Percentiles rank a stretch among this genome's conserved stretches.
Evolutionary conservation across 2,888 invertebrate species (phyloP).

Genomic region (Drosophila peninsularis): DNA sequence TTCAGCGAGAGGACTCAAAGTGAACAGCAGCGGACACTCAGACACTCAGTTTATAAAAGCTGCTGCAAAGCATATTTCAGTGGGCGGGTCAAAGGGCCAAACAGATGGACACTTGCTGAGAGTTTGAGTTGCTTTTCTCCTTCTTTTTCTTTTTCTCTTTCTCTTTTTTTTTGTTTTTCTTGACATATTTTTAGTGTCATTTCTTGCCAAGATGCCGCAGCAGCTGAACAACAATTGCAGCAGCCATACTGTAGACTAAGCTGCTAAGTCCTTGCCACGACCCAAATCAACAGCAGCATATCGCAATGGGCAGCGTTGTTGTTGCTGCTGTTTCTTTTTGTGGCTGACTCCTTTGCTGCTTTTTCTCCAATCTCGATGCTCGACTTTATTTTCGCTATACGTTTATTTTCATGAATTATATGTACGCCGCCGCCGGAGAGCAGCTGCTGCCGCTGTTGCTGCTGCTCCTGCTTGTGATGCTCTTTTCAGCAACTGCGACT

Average conservation of each 20-base stretch:
- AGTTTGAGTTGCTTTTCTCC: conserved; percentile 1
- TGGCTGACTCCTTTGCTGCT: conserved; percentile 6
- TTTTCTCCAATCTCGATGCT: conserved; percentile 23
- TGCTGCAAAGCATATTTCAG: conserved; percentile 56
- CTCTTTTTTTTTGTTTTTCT: background rate
- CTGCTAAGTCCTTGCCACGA: conserved; percentile 72
- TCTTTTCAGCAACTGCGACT: conserved; percentile 13
- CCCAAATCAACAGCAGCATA: conserved; percentile 67
- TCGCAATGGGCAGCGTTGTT: background rate
- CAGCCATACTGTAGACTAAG: conserved; percentile 46
- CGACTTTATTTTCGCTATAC: conserved; percentile 44
- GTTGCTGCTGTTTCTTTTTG: background rate
- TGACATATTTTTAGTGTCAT: conserved; percentile 76
- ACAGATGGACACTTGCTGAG: conserved; percentile 41
- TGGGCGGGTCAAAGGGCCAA: background rate
- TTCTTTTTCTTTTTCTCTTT: background rate
- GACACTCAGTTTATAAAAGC: conserved; percentile 62
- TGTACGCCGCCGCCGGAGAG: conserved; percentile 19
- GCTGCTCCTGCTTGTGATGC: conserved; percentile 4
- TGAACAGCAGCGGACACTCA: conserved; percentile 30
- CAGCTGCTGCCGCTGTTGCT: conserved; percentile 13
- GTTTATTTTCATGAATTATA: conserved; percentile 52
- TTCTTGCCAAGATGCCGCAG: conserved; percentile 47
- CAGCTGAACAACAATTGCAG: conserved; percentile 29
- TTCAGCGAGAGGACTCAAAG: conserved; percentile 41